Evolutionary conservation across 2,113 vertebrate genomes (phyloP).

Genomic region (Corythornis vintsioides): DNA sequence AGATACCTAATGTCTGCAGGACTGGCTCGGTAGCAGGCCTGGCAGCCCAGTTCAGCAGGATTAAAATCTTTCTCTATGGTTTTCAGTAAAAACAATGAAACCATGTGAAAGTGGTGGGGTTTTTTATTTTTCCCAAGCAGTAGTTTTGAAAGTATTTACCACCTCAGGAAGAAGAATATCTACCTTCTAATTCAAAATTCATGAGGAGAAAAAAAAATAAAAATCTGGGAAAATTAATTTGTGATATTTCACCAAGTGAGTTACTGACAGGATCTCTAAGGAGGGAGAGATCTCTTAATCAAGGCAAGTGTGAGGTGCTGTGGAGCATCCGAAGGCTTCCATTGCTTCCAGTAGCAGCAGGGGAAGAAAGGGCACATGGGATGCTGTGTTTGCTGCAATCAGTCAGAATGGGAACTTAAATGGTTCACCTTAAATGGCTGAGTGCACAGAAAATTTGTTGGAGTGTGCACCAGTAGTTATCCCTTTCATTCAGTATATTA

Average conservation of each 20-base stretch:
- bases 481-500: neutral
- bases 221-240: slow-evolving; percentile 1
- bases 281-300: slow-evolving; percentile 22
- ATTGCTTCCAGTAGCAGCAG: slow-evolving; percentile 6
- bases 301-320: slow-evolving; percentile 3
- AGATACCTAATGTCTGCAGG: accelerated
- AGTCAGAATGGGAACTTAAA: neutral
- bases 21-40: neutral
- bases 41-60: neutral
- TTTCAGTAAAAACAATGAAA: neutral
- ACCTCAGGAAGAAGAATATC: neutral
- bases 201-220: neutral
- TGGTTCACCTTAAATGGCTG: neutral
- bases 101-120: accelerated
- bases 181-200: neutral
- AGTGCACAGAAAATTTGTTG: neutral
- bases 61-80: neutral
- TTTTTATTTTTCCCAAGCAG: neutral
- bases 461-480: accelerated
- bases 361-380: neutral
- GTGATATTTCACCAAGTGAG: neutral
- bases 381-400: neutral
- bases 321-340: neutral
- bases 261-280: neutral
- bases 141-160: neutral